Conservation (phyloP, 1,140 invertebrate species). For the Pachypsylla venusta region DNA sequence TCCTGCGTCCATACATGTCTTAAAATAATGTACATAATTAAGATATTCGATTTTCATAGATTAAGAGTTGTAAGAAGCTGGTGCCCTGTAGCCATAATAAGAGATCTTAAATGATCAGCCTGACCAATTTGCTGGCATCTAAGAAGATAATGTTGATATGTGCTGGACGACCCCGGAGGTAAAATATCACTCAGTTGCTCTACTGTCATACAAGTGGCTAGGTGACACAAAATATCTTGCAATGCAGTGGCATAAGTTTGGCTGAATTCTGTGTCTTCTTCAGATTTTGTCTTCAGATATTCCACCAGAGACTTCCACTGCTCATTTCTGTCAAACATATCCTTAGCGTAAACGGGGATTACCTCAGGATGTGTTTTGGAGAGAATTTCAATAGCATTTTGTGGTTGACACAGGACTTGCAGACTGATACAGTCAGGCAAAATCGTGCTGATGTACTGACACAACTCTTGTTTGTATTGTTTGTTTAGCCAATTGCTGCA, state of each 20-base stretch:
- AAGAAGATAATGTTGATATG: constrained; percentile 21
- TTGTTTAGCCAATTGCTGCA: constrained; percentile 23
- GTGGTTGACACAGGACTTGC: constrained; percentile 22
- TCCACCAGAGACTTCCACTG: neutral
- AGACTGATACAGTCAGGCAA: constrained; percentile 24
- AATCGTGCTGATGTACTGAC: constrained; percentile 24
- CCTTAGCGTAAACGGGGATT: neutral
- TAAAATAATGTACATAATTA: too few relatives aligned
- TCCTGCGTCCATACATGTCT: too few relatives aligned
- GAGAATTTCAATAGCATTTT: constrained; percentile 7
- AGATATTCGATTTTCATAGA: constrained; percentile 21
- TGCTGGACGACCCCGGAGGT: neutral
- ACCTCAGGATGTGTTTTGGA: constrained; percentile 4
- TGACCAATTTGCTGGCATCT: constrained; percentile 28
- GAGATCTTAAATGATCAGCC: constrained; percentile 42
- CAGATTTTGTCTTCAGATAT: neutral
- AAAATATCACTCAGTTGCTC: constrained; percentile 17
- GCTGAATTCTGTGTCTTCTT: neutral
- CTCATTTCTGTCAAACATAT: constrained; percentile 1
- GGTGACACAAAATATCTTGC: constrained; percentile 18
- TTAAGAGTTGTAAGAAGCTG: constrained; percentile 34
- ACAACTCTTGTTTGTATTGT: constrained; percentile 21
- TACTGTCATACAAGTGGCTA: constrained; percentile 16
- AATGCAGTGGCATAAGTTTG: neutral
- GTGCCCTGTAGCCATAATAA: constrained; percentile 42